Percentiles rank a stretch among this genome's conserved stretches.
phyloP scores from a whole-genome alignment of 2,797 vertebrate species.

The Mus minutoides region DNA sequence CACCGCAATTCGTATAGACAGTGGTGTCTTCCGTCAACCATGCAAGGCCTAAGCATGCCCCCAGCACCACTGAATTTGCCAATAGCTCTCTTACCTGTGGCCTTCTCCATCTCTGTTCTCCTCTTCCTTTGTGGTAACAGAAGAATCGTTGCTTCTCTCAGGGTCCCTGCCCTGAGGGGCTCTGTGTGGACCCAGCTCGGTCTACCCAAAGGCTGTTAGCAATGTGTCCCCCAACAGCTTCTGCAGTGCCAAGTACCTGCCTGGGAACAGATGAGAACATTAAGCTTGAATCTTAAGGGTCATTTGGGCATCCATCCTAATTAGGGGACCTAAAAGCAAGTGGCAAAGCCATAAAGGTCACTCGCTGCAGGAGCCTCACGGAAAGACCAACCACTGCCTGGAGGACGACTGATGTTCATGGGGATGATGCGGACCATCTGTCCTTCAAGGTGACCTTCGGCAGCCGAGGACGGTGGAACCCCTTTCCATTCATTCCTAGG shows the following conservation, averaged over 20 bases:
- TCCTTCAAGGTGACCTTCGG: slow-evolving; percentile 59
- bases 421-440: background rate
- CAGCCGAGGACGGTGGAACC: background rate
- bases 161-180: background rate
- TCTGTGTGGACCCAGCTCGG: background rate
- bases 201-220: slow-evolving; percentile 24
- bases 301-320: slow-evolving; percentile 44
- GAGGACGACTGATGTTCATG: background rate
- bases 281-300: slow-evolving; percentile 76
- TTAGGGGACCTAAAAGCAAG: slow-evolving; percentile 23
- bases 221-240: background rate
- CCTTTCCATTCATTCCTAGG: background rate
- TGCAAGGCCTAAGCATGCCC: background rate
- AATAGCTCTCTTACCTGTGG: background rate
- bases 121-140: background rate
- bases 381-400: background rate
- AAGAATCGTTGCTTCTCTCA: background rate
- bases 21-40: background rate
- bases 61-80: background rate
- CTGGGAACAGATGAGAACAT: slow-evolving; percentile 66
- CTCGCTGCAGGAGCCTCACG: background rate
- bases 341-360: background rate
- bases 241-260: slow-evolving; percentile 58
- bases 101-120: background rate
- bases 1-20: background rate